A percentile compares a stretch with the other conserved stretches of the same genome.
Conservation (phyloP, 2,797 vertebrate species). For the Acestrorhynchus altus region DNA sequence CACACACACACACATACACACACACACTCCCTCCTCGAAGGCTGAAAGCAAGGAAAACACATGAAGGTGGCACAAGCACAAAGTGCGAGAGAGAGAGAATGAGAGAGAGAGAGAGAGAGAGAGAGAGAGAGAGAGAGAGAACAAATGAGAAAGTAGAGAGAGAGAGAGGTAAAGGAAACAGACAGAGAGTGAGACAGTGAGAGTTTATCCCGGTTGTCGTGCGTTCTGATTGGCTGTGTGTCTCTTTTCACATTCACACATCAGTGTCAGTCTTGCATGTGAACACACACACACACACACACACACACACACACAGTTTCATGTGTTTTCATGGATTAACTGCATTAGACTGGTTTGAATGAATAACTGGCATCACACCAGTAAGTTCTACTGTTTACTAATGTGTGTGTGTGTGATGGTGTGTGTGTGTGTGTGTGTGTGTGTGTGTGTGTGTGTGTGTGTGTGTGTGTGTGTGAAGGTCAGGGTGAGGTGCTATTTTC, state of each 20-base stretch:
- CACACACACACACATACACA: background rate
- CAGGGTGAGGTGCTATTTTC: conserved; percentile 16
- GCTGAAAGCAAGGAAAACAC: conserved; percentile 37
- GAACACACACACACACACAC: conserved; percentile 15
- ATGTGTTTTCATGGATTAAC: background rate
- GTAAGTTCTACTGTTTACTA: conserved; percentile 7
- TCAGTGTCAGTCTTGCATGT: conserved; percentile 48
- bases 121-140: background rate
- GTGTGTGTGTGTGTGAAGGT: conserved; percentile 6
- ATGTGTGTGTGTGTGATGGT: background rate
- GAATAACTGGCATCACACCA: background rate
- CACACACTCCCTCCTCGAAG: conserved; percentile 60
- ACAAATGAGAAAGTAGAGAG: background rate
- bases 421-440: conserved; percentile 5
- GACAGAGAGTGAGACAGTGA: background rate
- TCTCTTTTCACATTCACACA: conserved; percentile 66
- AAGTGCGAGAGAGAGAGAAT: background rate
- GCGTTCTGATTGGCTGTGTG: conserved; percentile 58
- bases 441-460: conserved; percentile 34
- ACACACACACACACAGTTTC: background rate
- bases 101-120: conserved; percentile 25
- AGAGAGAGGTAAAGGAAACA: background rate
- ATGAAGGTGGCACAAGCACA: too few relatives aligned
- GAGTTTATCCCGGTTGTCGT: background rate
- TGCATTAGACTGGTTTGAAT: too few relatives aligned